Conservation (phyloP, 1,140 invertebrate species). For the Drosophila paulistorum region DNA sequence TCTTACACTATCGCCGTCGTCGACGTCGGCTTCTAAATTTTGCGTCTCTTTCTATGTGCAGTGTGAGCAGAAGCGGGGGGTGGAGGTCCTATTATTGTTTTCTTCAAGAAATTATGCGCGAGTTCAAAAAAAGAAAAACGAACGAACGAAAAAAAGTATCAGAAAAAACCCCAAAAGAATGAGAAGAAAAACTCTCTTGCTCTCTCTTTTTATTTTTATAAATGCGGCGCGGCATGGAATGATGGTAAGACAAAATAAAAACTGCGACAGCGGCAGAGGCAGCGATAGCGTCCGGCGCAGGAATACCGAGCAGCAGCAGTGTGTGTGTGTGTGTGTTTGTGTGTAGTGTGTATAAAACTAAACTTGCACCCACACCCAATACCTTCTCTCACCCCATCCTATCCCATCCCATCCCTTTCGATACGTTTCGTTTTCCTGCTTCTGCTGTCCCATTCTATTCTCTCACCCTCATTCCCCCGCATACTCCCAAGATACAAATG, state of each 20-base stretch:
- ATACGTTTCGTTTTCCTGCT: neutral
- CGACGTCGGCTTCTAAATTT: conserved; percentile 49
- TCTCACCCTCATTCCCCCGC: conserved; percentile 21
- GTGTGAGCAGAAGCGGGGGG: conserved; percentile 9
- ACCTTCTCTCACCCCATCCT: neutral
- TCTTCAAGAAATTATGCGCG: conserved; percentile 72
- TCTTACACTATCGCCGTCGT: conserved; percentile 48
- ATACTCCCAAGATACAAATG: conserved; percentile 26
- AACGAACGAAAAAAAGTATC: conserved; percentile 2
- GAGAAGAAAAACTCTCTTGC: conserved; percentile 51
- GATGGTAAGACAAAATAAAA: conserved; percentile 35
- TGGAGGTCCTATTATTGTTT: conserved; percentile 65
- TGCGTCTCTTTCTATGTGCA: conserved; percentile 60
- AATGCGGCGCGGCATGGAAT: conserved; percentile 12
- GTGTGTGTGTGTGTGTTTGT: conserved; percentile 22
- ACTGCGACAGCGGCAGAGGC: conserved; percentile 31
- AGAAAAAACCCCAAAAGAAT: conserved; percentile 56
- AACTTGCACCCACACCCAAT: conserved; percentile 39
- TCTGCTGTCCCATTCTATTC: conserved; percentile 12
- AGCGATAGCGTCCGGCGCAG: conserved; percentile 40
- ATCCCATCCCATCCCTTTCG: conserved; percentile 7
- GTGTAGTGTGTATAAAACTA: conserved; percentile 41
- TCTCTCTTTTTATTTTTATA: conserved; percentile 35
- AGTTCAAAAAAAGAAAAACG: conserved; percentile 42
- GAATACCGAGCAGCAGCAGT: conserved; percentile 18